Conservation (phyloP, 2,113 vertebrate genomes). For the human region DNA sequence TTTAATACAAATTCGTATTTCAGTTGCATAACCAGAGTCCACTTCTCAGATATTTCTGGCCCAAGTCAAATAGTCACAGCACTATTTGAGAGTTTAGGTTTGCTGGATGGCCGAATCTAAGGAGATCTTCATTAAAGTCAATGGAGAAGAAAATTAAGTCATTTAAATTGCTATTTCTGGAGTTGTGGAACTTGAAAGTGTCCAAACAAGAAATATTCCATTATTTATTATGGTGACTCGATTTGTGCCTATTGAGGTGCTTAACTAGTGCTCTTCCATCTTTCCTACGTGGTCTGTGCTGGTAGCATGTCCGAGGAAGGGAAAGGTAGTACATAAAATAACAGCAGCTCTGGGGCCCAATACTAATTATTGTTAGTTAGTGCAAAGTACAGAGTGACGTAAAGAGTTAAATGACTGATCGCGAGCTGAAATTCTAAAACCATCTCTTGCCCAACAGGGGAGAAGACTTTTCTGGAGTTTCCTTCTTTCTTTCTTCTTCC, state of each 20-base stretch:
- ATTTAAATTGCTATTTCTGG: slow-evolving; percentile 75
- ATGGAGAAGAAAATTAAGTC: slow-evolving; percentile 79
- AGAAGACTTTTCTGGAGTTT: slow-evolving; percentile 1
- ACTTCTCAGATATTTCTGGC: slow-evolving; percentile 37
- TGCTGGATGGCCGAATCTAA: slow-evolving; percentile 43
- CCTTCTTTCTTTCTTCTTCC: neutral
- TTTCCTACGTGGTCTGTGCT: neutral
- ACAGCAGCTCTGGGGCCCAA: neutral
- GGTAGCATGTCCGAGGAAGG: neutral
- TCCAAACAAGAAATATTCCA: slow-evolving; percentile 74
- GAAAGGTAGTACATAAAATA: neutral
- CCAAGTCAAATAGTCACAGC: slow-evolving; percentile 36
- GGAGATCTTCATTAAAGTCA: slow-evolving; percentile 76
- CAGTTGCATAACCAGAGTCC: slow-evolving; percentile 57
- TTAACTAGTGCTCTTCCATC: slow-evolving; percentile 24
- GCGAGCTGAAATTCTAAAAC: neutral
- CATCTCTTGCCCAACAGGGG: neutral
- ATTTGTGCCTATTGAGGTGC: slow-evolving; percentile 37
- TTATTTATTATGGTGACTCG: slow-evolving; percentile 61
- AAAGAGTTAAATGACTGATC: neutral
- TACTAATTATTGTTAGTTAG: neutral
- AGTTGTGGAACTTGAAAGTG: slow-evolving; percentile 67
- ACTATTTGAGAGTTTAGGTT: slow-evolving; percentile 51
- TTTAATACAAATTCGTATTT: slow-evolving; percentile 67
- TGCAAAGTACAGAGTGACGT: neutral